Conservation (phyloP, 1,140 invertebrate species). For the Nylanderia fulva region DNA sequence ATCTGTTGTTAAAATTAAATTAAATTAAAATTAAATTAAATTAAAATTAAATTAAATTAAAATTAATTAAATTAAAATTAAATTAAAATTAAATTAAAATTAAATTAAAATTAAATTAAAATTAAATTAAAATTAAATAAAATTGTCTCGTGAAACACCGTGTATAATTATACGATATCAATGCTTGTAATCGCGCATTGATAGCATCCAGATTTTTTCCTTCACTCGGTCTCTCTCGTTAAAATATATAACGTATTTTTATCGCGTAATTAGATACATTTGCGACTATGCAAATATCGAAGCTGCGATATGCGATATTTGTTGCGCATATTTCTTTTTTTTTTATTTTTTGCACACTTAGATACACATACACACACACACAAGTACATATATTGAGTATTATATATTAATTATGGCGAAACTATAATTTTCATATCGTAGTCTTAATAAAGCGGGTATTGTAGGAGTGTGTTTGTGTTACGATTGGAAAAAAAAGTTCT, state of each 20-base stretch:
- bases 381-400: slow-evolving; percentile 11
- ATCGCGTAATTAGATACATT: slow-evolving; percentile 9
- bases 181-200: neutral
- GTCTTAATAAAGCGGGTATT: slow-evolving; percentile 72
- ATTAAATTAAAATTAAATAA: too few relatives aligned
- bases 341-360: slow-evolving; percentile 25
- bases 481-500: slow-evolving; percentile 69
- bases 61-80: too few relatives aligned
- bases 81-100: too few relatives aligned
- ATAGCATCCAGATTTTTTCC: neutral
- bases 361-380: neutral
- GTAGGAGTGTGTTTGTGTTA: slow-evolving; percentile 73
- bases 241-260: slow-evolving; percentile 32
- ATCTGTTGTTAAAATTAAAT: slow-evolving; percentile 25
- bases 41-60: too few relatives aligned
- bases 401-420: slow-evolving; percentile 9
- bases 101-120: too few relatives aligned
- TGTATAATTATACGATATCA: neutral
- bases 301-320: slow-evolving; percentile 42
- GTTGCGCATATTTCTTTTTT: slow-evolving; percentile 16
- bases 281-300: slow-evolving; percentile 29
- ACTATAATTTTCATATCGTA: slow-evolving; percentile 57
- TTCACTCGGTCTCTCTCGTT: neutral
- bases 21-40: too few relatives aligned
- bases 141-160: slow-evolving; percentile 15